Evolutionary conservation across 2,888 invertebrate species (phyloP).

Genomic region (Homarus gammarus): DNA sequence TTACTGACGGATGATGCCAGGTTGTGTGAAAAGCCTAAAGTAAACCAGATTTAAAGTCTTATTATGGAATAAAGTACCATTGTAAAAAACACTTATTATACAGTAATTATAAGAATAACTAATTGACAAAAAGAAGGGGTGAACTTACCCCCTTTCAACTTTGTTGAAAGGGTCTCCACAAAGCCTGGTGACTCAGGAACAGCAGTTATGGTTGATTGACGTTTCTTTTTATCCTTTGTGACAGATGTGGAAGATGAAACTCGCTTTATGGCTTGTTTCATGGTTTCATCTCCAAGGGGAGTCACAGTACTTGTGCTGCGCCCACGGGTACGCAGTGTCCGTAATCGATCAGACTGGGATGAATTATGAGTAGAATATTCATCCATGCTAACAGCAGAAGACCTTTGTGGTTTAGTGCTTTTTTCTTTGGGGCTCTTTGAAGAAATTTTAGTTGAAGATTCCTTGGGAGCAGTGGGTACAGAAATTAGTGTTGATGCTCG

Average conservation of each 20-base stretch:
- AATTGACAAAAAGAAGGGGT: too few relatives aligned
- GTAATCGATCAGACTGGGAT: not conserved
- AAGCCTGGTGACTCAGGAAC: not conserved
- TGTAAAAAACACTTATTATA: not conserved
- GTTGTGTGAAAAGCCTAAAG: not conserved
- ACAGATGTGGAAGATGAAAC: conserved; percentile 1
- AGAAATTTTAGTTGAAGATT: not conserved
- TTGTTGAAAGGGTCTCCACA: not conserved
- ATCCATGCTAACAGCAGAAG: not conserved
- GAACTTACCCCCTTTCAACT: conserved; percentile 13
- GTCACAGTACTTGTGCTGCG: too few relatives aligned
- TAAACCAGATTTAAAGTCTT: not conserved
- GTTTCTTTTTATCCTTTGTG: not conserved
- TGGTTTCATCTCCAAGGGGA: not conserved
- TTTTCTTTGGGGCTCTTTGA: not conserved
- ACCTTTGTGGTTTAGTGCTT: not conserved
- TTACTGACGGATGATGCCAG: not conserved
- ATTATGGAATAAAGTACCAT: not conserved
- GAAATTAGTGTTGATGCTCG: not conserved
- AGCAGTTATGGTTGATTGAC: not conserved
- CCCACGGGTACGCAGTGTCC: not conserved
- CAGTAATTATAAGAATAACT: not conserved
- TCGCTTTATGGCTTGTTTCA: conserved; percentile 25
- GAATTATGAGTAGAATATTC: not conserved
- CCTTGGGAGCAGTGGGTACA: not conserved